These are phyloP conservation scores for Stomatorhinus ivindoensis DNA, from an alignment of 2,113 vertebrate genomes.

Conservation along the genomic window DNA sequence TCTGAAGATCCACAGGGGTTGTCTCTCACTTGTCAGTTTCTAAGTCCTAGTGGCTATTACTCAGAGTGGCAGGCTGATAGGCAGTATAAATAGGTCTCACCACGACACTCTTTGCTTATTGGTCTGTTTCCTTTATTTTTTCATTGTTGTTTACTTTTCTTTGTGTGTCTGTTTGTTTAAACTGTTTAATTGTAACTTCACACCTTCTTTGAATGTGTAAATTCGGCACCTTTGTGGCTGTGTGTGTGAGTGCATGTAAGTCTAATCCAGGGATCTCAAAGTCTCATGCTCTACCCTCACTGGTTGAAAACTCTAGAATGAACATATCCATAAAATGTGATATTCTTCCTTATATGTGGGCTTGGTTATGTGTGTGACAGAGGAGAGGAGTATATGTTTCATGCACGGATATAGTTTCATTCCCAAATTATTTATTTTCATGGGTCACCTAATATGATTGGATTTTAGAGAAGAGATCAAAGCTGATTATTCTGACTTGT, in stretches of 20 bases:
- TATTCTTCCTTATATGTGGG: not conserved
- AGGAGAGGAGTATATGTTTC: not conserved
- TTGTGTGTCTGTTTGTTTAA: not conserved
- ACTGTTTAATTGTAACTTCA: not conserved
- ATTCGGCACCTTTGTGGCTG: not conserved
- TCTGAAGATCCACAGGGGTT: not conserved
- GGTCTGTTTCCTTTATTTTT: not conserved
- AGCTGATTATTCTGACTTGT: slow-evolving; percentile 4
- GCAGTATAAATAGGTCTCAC: not conserved
- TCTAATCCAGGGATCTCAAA: not conserved
- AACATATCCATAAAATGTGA: not conserved
- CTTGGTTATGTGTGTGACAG: not conserved
- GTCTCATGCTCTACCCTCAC: not conserved
- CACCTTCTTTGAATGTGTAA: not conserved
- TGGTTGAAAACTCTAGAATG: not conserved
- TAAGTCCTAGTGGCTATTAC: not conserved
- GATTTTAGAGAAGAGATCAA: not conserved
- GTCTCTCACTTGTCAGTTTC: not conserved
- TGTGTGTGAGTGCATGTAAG: not conserved
- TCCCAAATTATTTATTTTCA: not conserved
- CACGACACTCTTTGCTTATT: not conserved
- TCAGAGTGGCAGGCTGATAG: not conserved
- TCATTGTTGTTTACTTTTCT: not conserved
- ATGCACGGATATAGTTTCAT: not conserved
- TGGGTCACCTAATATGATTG: not conserved